These are phyloP conservation scores for Oppia nitens DNA, from an alignment of 1,140 invertebrate species.

Conservation along the genomic window DNA sequence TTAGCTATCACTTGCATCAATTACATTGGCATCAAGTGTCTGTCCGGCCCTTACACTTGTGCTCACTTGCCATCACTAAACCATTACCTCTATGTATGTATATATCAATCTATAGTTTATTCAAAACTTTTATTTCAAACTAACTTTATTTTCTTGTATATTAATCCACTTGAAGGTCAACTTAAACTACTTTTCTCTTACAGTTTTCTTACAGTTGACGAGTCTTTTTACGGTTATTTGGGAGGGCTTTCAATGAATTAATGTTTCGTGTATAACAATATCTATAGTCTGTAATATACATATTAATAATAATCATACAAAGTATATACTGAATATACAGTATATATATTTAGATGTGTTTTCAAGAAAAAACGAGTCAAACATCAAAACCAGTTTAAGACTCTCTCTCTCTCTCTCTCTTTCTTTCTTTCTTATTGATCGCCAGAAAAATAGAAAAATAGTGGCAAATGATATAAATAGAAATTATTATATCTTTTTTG, in stretches of 20 bases:
- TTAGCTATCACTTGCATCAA: background rate
- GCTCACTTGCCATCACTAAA: no score
- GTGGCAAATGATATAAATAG: background rate
- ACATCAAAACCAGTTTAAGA: background rate
- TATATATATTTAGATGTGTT: background rate
- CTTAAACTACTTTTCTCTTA: no score
- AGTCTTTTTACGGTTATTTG: background rate
- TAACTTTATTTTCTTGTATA: no score
- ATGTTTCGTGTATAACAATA: background rate
- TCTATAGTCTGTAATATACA: no score
- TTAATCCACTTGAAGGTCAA: background rate
- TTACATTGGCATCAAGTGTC: background rate
- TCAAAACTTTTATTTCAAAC: no score
- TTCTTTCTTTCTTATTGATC: no score
- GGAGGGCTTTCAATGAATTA: background rate
- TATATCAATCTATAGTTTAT: no score
- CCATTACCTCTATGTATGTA: no score
- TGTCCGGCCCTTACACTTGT: background rate
- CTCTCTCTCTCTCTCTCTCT: no score
- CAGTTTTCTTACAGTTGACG: background rate
- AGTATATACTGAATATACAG: background rate
- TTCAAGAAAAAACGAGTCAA: background rate
- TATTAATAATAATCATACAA: no score
- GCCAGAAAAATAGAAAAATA: no score
- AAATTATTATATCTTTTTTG: background rate